Conservation (phyloP, 2,797 vertebrate genomes). For the Xerus rutilus region DNA sequence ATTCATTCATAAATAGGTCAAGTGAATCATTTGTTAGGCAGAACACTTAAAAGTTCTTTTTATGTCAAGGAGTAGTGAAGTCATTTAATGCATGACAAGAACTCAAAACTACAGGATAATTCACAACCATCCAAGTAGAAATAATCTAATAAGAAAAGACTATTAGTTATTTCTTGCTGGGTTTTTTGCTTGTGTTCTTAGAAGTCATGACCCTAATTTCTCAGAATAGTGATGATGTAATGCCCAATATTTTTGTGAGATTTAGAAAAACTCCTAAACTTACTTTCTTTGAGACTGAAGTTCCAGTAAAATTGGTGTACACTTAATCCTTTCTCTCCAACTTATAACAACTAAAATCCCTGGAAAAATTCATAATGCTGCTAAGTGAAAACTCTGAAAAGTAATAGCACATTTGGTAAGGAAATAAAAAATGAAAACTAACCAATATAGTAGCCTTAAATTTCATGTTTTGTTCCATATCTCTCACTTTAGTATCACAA, state of each 20-base stretch:
- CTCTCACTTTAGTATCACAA: not conserved
- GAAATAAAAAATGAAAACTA: not conserved
- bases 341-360: not conserved
- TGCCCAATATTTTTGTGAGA: not conserved
- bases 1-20: slow-evolving; percentile 46
- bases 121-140: slow-evolving; percentile 29
- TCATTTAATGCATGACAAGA: slow-evolving; percentile 45
- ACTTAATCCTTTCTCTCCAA: not conserved
- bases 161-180: not conserved
- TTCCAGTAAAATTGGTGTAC: not conserved
- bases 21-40: slow-evolving; percentile 38
- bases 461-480: not conserved
- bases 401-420: not conserved
- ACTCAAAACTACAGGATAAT: slow-evolving; percentile 42
- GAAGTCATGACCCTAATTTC: not conserved
- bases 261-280: not conserved
- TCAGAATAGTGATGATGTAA: slow-evolving; percentile 15
- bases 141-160: not conserved
- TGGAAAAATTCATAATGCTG: not conserved
- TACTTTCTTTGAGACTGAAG: not conserved
- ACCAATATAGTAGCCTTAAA: not conserved
- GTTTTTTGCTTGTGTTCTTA: not conserved
- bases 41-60: slow-evolving; percentile 9
- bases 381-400: not conserved
- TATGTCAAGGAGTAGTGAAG: slow-evolving; percentile 29